Evolutionary conservation across 2,113 vertebrate genomes (phyloP).

Genomic region (Lagenorhynchus albirostris): DNA sequence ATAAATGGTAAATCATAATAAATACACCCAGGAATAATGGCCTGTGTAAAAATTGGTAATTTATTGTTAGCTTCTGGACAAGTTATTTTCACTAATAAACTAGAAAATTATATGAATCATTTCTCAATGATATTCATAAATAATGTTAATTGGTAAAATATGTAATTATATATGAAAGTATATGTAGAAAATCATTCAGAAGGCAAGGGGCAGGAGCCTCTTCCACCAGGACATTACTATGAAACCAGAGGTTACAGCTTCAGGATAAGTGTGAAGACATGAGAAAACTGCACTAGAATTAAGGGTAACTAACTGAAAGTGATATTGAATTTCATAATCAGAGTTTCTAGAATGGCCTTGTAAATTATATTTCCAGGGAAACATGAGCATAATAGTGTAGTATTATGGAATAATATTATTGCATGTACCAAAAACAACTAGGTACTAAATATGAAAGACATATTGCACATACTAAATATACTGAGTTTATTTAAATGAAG

Average conservation of each 20-base stretch:
- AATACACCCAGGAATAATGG: slow-evolving; percentile 31
- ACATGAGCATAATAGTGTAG: neutral
- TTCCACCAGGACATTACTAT: neutral
- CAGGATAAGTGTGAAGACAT: neutral
- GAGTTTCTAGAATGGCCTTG: slow-evolving; percentile 13
- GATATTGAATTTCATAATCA: neutral
- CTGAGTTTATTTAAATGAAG: slow-evolving; percentile 24
- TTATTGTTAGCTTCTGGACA: slow-evolving; percentile 26
- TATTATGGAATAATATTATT: slow-evolving; percentile 19
- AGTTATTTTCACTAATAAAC: slow-evolving; percentile 51
- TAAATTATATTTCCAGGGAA: slow-evolving; percentile 20
- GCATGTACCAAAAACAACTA: neutral
- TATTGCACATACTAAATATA: neutral
- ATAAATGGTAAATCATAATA: slow-evolving; percentile 10
- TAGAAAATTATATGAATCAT: slow-evolving; percentile 25
- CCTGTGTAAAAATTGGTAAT: neutral
- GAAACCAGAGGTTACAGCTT: neutral
- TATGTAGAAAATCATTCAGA: slow-evolving; percentile 36
- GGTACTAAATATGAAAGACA: neutral
- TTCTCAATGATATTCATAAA: slow-evolving; percentile 46
- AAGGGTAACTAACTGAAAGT: slow-evolving; percentile 24
- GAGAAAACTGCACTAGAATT: neutral
- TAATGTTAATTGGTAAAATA: neutral
- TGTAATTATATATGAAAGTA: slow-evolving; percentile 26
- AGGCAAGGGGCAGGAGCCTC: neutral